Evolutionary conservation across 2,888 invertebrate genomes (phyloP).

Genomic region (Ischnura elegans): DNA sequence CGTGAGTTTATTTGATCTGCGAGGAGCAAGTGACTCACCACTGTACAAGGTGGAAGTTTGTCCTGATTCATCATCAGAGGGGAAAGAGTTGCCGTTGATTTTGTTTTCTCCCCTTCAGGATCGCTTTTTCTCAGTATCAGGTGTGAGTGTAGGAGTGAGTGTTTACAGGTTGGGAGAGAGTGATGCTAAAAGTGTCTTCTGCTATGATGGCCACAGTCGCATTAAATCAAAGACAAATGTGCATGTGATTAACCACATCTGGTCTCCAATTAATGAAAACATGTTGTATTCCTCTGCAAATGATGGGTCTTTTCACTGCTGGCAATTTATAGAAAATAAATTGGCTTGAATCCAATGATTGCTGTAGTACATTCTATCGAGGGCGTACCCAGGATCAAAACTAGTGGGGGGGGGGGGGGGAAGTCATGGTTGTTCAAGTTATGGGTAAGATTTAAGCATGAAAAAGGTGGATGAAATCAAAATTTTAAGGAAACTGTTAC

Average conservation of each 20-base stretch:
- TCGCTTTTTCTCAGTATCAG: slow-evolving; percentile 25
- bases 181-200: neutral
- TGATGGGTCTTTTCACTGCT: slow-evolving; percentile 57
- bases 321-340: slow-evolving; percentile 54
- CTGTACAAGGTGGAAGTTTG: neutral
- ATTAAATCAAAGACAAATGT: neutral
- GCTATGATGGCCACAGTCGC: slow-evolving; percentile 50
- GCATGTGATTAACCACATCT: slow-evolving; percentile 18
- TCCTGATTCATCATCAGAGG: neutral
- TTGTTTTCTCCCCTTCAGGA: neutral
- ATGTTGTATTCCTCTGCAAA: slow-evolving; percentile 50
- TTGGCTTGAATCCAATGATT: neutral
- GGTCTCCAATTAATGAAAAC: slow-evolving; percentile 32
- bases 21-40: slow-evolving; percentile 8
- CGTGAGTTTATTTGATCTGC: neutral
- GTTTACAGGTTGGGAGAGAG: slow-evolving; percentile 12
- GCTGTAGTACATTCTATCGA: no score
- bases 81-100: neutral
- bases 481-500: no score
- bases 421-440: no score
- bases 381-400: no score
- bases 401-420: no score
- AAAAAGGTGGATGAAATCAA: no score
- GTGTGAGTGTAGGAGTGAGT: neutral
- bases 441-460: no score